Base-by-base conservation (phyloP, 2,888 invertebrate genomes). In the Vannuccia rotundouncinata region DNA sequence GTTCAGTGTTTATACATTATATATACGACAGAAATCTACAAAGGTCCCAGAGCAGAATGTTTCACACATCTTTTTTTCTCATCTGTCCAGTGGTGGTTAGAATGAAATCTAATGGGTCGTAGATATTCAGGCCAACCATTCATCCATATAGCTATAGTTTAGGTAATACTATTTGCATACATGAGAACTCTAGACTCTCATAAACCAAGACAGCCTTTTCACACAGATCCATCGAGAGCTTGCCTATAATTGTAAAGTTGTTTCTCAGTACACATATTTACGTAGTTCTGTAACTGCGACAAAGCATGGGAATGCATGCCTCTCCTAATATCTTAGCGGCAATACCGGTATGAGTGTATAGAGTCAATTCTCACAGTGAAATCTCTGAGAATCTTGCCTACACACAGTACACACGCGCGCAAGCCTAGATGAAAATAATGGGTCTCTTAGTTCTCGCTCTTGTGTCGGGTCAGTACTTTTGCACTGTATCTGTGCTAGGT, bases 51-150 rank as follows among this genome's bases (percentile, higher is more conserved):
- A 66, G 22, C 25, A 66, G 22, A 66, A 66, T 66, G 66, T 66
- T 66, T 66, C 66, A 66, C 66, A 66, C 66, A 66, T 66, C 22
- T 45, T 66, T 66, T n/a, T 66, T 66, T 66, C 66, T 66, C 66
- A 66, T 5, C 5, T 66, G 66, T 66, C 22, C n/a, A n/a, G n/a
- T 66, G 5, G 66, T 66, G 66, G 66, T 66, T 66, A 13, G 22
- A 22, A 2, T 66, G 5, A 13, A n/a, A n/a, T n/a, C n/a, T n/a
- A n/a, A n/a, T n/a, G n/a, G 10, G 66, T n/a, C 13, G 2, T 13
- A 17, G 5, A 22, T 22, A 22, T 66, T 13, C 2, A 66, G 10
- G 10, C 66, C 5, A 5, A 66, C 22, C n/a, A n/a, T n/a, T n/a
- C n/a, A n/a, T n/a, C 5, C 66, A 22, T n/a, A 22, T 66, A 66